Percentiles rank a stretch among this genome's conserved stretches.
phyloP scores from a whole-genome alignment of 2,888 invertebrate species.

The Eupithecia subumbrata region DNA sequence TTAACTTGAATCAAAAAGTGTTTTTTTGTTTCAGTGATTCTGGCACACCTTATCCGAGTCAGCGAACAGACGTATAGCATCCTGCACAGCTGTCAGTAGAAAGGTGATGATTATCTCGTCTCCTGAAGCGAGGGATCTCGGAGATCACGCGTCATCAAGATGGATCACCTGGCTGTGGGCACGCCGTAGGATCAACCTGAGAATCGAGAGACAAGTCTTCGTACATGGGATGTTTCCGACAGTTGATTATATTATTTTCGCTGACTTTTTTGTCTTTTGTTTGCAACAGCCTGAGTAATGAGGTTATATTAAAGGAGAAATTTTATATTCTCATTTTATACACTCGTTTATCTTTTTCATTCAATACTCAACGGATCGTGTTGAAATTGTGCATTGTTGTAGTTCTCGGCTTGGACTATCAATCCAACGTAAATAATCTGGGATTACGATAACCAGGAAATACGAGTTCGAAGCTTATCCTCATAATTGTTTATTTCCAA shows the following conservation, averaged over 20 bases:
- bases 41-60: not conserved
- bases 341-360: too few species aligned
- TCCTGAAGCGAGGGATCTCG: slow-evolving; percentile 12
- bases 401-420: too few species aligned
- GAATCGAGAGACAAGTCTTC: not conserved
- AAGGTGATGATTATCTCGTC: slow-evolving; percentile 29
- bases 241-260: too few species aligned
- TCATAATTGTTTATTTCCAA: too few species aligned
- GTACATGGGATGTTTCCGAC: not conserved
- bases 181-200: not conserved
- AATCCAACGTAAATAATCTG: too few species aligned
- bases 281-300: too few species aligned
- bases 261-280: not conserved
- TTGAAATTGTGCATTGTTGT: too few species aligned
- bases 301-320: too few species aligned
- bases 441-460: too few species aligned
- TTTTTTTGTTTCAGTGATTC: slow-evolving; percentile 1
- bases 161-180: slow-evolving; percentile 15
- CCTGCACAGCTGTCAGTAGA: slow-evolving; percentile 19
- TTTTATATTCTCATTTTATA: too few species aligned
- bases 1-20: not conserved
- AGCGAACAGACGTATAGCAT: slow-evolving; percentile 19
- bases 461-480: too few species aligned
- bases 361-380: too few species aligned
- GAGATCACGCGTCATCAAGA: slow-evolving; percentile 26